Evolutionary conservation across 1,140 invertebrate genomes (phyloP).

Genomic region (Archegozetes longisetosus): DNA sequence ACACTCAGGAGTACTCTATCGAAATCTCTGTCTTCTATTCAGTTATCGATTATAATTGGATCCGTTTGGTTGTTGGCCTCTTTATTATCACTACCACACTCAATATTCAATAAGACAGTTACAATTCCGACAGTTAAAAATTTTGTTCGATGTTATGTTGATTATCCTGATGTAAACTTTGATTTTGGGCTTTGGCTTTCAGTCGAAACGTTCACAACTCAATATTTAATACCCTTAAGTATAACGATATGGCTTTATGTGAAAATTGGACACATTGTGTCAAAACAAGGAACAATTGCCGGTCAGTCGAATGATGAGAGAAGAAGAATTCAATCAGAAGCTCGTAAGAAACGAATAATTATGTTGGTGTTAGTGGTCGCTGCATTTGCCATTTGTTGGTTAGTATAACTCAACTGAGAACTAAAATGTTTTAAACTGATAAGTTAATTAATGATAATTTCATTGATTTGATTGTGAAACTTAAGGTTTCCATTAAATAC

Average conservation of each 20-base stretch:
- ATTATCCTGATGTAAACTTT: slow-evolving; percentile 28
- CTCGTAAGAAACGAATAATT: not conserved
- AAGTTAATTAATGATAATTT: too few species aligned
- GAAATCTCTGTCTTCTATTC: slow-evolving; percentile 23
- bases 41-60: not conserved
- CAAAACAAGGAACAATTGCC: slow-evolving; percentile 25
- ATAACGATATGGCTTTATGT: slow-evolving; percentile 32
- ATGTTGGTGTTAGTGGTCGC: slow-evolving; percentile 15
- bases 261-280: slow-evolving; percentile 28
- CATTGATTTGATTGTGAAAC: too few species aligned
- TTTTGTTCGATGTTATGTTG: slow-evolving; percentile 28
- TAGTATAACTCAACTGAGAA: too few species aligned
- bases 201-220: slow-evolving; percentile 30
- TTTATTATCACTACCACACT: slow-evolving; percentile 34
- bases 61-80: slow-evolving; percentile 35
- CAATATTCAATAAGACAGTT: slow-evolving; percentile 28
- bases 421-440: too few species aligned
- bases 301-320: not conserved
- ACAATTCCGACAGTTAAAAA: not conserved
- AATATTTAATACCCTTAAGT: slow-evolving; percentile 36
- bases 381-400: slow-evolving; percentile 37
- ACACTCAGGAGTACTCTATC: slow-evolving; percentile 28
- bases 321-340: not conserved
- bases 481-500: slow-evolving; percentile 35
- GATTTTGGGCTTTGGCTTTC: slow-evolving; percentile 28